A percentile compares a stretch with the other conserved stretches of the same genome.
phyloP scores from a whole-genome alignment of 2,888 invertebrate genomes.

The Sepiola atlantica region DNA sequence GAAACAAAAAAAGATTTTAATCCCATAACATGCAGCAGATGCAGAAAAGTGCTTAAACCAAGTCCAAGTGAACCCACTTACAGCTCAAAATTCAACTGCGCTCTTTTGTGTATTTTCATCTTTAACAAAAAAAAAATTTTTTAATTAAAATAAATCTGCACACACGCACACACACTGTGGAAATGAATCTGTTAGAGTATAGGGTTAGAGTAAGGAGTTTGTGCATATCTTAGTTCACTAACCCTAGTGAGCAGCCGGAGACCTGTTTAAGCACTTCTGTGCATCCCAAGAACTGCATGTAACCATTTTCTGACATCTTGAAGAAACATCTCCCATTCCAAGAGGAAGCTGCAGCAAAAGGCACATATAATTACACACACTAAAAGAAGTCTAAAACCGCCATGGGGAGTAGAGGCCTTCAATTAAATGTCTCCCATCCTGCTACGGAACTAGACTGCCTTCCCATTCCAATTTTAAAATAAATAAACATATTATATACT shows the following conservation, averaged over 20 bases:
- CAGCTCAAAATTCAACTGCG: not conserved
- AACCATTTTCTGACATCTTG: not conserved
- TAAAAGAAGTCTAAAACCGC: not conserved
- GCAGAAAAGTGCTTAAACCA: conserved; percentile 32
- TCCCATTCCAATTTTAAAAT: not conserved
- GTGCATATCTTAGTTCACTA: conserved; percentile 11
- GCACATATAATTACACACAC: conserved; percentile 32
- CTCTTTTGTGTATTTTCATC: not conserved
- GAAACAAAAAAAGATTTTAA: not conserved
- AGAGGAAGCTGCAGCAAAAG: conserved; percentile 32
- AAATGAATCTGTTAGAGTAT: conserved; percentile 14
- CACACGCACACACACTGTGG: conserved; percentile 21
- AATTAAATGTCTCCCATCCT: not conserved
- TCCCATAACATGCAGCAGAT: conserved; percentile 32
- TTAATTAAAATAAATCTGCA: too few relatives aligned
- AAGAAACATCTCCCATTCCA: conserved; percentile 32
- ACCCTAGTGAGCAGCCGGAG: conserved; percentile 32
- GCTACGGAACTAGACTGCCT: not conserved
- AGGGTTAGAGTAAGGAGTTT: conserved; percentile 32
- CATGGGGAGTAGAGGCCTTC: not conserved
- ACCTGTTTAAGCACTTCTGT: conserved; percentile 32
- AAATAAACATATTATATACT: too few relatives aligned
- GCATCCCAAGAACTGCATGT: conserved; percentile 32
- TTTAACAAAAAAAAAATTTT: not conserved
- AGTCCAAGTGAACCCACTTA: conserved; percentile 32